These are phyloP conservation scores for Ormyrus thymus DNA, from an alignment of 2,888 invertebrate genomes.

Conservation along the genomic window DNA sequence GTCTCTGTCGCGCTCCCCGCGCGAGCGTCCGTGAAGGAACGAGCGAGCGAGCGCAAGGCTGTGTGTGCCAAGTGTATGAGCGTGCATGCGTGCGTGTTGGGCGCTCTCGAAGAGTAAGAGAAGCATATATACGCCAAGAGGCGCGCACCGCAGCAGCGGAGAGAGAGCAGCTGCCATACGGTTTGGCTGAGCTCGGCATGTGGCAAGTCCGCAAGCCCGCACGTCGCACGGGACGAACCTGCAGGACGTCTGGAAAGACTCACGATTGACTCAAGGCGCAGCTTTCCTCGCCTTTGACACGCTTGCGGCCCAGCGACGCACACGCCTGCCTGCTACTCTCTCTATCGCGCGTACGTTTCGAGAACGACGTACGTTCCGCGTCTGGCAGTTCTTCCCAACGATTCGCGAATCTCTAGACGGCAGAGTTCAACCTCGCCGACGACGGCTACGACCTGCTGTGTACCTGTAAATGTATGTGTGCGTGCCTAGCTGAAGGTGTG, in stretches of 20 bases:
- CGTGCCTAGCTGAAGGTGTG: background rate
- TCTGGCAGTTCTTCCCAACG: background rate
- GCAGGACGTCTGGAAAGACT: slow-evolving; percentile 12
- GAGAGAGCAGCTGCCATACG: slow-evolving; percentile 50
- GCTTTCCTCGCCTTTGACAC: background rate
- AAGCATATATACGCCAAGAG: slow-evolving; percentile 33
- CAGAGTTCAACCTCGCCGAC: background rate
- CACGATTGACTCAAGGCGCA: background rate
- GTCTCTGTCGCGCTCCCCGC: background rate
- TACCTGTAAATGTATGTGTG: background rate
- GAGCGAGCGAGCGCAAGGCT: background rate
- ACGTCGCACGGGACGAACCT: slow-evolving; percentile 38
- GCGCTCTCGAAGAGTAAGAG: background rate
- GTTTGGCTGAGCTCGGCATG: slow-evolving; percentile 53
- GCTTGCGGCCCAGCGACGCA: background rate
- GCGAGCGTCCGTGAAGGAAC: background rate
- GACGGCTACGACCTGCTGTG: background rate
- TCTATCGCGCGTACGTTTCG: background rate
- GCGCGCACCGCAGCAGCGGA: slow-evolving; percentile 29
- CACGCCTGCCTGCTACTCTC: slow-evolving; percentile 5
- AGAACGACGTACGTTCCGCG: slow-evolving; percentile 3
- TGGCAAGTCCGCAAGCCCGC: slow-evolving; percentile 44
- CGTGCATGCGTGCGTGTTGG: no score
- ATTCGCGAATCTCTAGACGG: background rate
- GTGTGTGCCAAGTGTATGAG: slow-evolving; percentile 4